These are phyloP conservation scores for Menidia menidia DNA, from an alignment of 2,797 vertebrate genomes.

Conservation along the genomic window DNA sequence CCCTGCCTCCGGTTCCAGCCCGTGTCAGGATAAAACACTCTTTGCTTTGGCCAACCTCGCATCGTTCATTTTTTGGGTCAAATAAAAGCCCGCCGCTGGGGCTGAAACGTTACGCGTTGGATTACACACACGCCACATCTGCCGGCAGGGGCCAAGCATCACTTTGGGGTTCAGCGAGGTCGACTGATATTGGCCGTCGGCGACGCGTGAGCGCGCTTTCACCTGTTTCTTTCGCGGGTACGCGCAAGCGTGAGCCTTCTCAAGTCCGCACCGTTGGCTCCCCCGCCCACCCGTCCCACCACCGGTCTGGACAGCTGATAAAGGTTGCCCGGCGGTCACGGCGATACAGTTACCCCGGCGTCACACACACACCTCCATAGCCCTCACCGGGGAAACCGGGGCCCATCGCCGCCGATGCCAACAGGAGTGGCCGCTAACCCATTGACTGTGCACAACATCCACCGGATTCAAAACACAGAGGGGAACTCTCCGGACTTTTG, in stretches of 20 bases:
- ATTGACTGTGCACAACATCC: slow-evolving; percentile 76
- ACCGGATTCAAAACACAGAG: slow-evolving; percentile 76
- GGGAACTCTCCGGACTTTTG: slow-evolving; percentile 75
- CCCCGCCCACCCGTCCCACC: slow-evolving; percentile 67
- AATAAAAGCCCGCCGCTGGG: slow-evolving; percentile 23
- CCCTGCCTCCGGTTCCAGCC: slow-evolving; percentile 30
- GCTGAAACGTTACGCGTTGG: slow-evolving; percentile 64
- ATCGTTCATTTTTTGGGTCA: slow-evolving; percentile 19
- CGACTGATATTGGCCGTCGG: slow-evolving; percentile 55
- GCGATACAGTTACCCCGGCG: slow-evolving; percentile 72
- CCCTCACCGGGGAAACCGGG: slow-evolving; percentile 73
- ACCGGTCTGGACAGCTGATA: slow-evolving; percentile 75
- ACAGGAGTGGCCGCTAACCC: slow-evolving; percentile 78
- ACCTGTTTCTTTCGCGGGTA: slow-evolving; percentile 80
- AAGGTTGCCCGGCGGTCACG: slow-evolving; percentile 80
- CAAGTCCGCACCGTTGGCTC: slow-evolving; percentile 61
- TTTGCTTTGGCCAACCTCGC: neutral
- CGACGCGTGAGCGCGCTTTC: slow-evolving; percentile 79
- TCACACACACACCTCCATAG: slow-evolving; percentile 51
- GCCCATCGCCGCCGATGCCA: slow-evolving; percentile 79
- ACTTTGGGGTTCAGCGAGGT: slow-evolving; percentile 58
- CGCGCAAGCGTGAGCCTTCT: slow-evolving; percentile 72
- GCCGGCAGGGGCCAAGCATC: slow-evolving; percentile 44
- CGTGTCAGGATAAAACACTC: slow-evolving; percentile 36
- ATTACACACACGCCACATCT: slow-evolving; percentile 63